phyloP scores from a whole-genome alignment of 2,888 invertebrate genomes.

The Nomada ruficornis region DNA sequence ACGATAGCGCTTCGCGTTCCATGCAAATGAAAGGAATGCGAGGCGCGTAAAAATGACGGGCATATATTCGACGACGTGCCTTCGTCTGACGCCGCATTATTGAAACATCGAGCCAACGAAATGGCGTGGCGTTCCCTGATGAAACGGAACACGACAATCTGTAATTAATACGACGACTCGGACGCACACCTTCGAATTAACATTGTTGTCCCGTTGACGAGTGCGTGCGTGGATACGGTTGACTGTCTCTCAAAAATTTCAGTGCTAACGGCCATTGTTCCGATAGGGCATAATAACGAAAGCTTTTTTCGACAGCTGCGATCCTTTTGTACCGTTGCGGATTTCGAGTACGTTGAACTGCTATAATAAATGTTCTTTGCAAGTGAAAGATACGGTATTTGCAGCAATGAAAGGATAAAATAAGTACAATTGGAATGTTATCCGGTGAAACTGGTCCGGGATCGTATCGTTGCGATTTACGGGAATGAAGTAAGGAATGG shows the following conservation, averaged over 20 bases:
- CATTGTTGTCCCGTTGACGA: constrained; percentile 3
- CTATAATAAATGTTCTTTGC: constrained; percentile 36
- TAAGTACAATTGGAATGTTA: constrained; percentile 7
- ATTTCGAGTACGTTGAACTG: constrained; percentile 44
- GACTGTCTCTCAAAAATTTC: constrained; percentile 39
- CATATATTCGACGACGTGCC: constrained; percentile 11
- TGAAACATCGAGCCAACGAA: constrained; percentile 12
- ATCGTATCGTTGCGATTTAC: not conserved
- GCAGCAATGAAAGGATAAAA: constrained; percentile 15
- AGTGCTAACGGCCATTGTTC: constrained; percentile 29
- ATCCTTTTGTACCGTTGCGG: constrained; percentile 29
- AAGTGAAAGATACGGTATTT: constrained; percentile 3
- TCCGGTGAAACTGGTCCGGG: not conserved
- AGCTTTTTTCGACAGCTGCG: constrained; percentile 36
- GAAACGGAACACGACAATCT: constrained; percentile 3
- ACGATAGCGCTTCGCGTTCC: constrained; percentile 20
- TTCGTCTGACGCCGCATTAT: constrained; percentile 6
- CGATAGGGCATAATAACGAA: constrained; percentile 12
- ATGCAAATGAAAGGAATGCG: constrained; percentile 42
- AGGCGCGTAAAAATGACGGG: constrained; percentile 42
- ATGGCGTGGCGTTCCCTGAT: constrained; percentile 1
- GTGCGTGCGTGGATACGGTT: not conserved
- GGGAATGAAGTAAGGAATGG: not conserved
- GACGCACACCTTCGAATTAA: constrained; percentile 1
- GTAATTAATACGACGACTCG: constrained; percentile 29